These are phyloP conservation scores for Cladopsammia gracilis DNA, from an alignment of 64 coral and sea anemone genomes.

Conservation along the genomic window DNA sequence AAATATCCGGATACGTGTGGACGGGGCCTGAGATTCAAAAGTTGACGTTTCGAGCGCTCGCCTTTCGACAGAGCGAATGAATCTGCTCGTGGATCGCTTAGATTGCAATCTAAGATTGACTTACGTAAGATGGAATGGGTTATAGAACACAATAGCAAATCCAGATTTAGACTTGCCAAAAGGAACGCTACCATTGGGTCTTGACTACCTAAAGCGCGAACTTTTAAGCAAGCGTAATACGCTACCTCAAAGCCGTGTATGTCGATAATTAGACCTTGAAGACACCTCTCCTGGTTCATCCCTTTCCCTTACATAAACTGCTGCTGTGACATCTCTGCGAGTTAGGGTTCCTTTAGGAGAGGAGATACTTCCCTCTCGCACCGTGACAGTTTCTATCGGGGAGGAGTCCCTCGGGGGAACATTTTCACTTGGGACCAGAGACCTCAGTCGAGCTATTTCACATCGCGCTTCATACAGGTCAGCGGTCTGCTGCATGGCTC, in stretches of 20 bases:
- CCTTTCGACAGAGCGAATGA: no score
- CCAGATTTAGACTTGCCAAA: neutral
- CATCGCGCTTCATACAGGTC: constrained; percentile 91
- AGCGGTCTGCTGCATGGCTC: constrained; percentile 76
- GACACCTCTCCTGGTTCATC: neutral
- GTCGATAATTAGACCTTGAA: constrained; percentile 10
- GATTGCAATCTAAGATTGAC: no score
- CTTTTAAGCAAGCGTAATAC: neutral
- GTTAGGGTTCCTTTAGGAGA: constrained; percentile 1
- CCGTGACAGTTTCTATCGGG: constrained; percentile 3
- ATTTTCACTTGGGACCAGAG: constrained; percentile 80
- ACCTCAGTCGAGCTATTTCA: constrained; percentile 84
- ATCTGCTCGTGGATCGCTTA: no score
- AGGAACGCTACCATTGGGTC: neutral
- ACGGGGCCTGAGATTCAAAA: no score
- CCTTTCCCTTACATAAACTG: constrained; percentile 29
- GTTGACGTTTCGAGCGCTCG: no score
- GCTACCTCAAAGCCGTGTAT: neutral
- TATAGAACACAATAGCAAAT: no score
- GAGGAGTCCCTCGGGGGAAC: constrained; percentile 48
- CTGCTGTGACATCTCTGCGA: constrained; percentile 1
- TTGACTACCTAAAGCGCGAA: neutral
- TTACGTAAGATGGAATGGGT: no score
- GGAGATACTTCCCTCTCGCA: constrained; percentile 20
- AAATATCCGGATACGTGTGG: no score